These are phyloP conservation scores for Halichoeres trimaculatus DNA, from an alignment of 2,113 vertebrate species.

Conservation along the genomic window DNA sequence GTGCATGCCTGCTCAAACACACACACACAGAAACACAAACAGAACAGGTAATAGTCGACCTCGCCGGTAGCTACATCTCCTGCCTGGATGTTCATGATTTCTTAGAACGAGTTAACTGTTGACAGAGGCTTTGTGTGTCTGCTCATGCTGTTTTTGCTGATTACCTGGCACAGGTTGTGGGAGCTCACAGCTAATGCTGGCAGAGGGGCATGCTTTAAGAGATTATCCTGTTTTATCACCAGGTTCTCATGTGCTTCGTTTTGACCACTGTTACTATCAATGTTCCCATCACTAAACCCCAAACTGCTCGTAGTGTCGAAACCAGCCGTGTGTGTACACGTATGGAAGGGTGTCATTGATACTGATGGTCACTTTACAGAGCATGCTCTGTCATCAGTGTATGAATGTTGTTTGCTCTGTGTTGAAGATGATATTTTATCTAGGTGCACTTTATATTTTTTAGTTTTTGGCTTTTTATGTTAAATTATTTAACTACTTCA, in stretches of 20 bases:
- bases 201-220: slow-evolving; percentile 24
- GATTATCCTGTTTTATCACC: not conserved
- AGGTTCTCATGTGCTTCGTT: not conserved
- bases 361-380: too few relatives aligned
- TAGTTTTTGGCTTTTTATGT: too few relatives aligned
- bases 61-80: slow-evolving; percentile 16
- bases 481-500: too few relatives aligned
- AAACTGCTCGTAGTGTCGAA: too few relatives aligned
- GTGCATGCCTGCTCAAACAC: slow-evolving; percentile 17
- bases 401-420: too few relatives aligned
- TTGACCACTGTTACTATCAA: not conserved
- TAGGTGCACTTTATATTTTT: too few relatives aligned
- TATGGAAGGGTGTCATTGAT: too few relatives aligned
- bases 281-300: too few relatives aligned
- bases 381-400: too few relatives aligned
- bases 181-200: not conserved
- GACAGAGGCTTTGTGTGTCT: not conserved
- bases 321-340: too few relatives aligned
- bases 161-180: slow-evolving; percentile 41
- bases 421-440: too few relatives aligned
- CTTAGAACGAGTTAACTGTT: slow-evolving; percentile 9
- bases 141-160: slow-evolving; percentile 21
- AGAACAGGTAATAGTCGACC: slow-evolving; percentile 29
- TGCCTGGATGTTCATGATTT: slow-evolving; percentile 22
- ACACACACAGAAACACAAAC: slow-evolving; percentile 27